A percentile compares a stretch with the other conserved stretches of the same genome.
phyloP scores from a whole-genome alignment of 92 coral and sea anemone genomes.

The Palythoa grandis region DNA sequence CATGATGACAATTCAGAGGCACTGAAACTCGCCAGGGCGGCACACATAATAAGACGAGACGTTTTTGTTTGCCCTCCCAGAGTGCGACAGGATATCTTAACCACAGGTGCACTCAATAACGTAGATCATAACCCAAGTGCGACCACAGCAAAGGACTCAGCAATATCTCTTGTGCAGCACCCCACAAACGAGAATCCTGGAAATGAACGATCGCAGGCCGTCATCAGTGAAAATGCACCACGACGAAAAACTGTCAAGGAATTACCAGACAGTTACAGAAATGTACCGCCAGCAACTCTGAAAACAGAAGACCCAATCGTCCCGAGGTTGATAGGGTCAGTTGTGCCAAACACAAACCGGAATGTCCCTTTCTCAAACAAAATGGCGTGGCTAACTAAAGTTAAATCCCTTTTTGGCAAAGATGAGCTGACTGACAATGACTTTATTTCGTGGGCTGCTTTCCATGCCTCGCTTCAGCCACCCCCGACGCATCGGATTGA shows the following conservation, averaged over 20 bases:
- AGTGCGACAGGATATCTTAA: neutral
- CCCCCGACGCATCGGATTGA: slow-evolving; percentile 29
- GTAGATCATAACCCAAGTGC: neutral
- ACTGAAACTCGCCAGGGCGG: slow-evolving; percentile 62
- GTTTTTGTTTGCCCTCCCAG: slow-evolving; percentile 30
- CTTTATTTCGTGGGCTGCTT: slow-evolving; percentile 67
- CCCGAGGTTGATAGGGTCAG: slow-evolving; percentile 38
- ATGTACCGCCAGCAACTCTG: slow-evolving; percentile 59
- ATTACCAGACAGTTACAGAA: slow-evolving; percentile 53
- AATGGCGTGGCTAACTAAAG: slow-evolving; percentile 57
- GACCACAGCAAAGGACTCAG: slow-evolving; percentile 1
- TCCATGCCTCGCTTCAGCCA: slow-evolving; percentile 56
- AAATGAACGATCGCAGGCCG: slow-evolving; percentile 38
- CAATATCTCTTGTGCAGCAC: slow-evolving; percentile 2
- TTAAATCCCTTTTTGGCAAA: slow-evolving; percentile 42
- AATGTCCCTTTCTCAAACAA: slow-evolving; percentile 34
- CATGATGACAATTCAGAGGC: slow-evolving; percentile 54
- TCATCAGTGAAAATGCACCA: slow-evolving; percentile 27
- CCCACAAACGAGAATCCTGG: slow-evolving; percentile 48
- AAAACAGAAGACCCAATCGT: slow-evolving; percentile 37
- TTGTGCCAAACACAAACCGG: slow-evolving; percentile 8
- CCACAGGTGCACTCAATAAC: neutral
- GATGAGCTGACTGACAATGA: slow-evolving; percentile 44
- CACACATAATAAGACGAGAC: slow-evolving; percentile 53
- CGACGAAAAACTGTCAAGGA: slow-evolving; percentile 28